Conservation (phyloP, 2,888 invertebrate species). For the Pyrrhosoma nymphula region DNA sequence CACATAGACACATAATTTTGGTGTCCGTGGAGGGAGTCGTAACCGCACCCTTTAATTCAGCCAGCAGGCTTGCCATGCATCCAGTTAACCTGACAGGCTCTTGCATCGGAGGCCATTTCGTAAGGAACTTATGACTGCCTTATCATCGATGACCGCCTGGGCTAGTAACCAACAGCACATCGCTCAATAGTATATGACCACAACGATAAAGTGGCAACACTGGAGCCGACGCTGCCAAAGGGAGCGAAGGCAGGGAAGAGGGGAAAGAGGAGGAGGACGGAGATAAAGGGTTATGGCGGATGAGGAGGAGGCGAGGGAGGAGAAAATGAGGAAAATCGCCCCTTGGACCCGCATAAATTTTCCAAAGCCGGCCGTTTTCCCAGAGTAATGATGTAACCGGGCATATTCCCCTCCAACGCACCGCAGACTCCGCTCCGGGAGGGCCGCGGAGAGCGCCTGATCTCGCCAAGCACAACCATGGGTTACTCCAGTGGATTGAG, state of each 20-base stretch:
- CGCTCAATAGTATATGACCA: neutral
- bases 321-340: slow-evolving; percentile 74
- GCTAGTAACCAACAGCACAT: neutral
- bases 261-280: slow-evolving; percentile 70
- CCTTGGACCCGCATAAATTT: slow-evolving; percentile 32
- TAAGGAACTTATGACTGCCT: neutral
- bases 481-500: neutral
- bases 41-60: neutral
- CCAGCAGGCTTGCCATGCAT: neutral
- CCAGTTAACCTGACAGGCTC: neutral
- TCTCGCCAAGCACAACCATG: neutral
- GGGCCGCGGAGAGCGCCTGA: neutral
- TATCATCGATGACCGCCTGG: slow-evolving; percentile 12
- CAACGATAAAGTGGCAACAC: neutral
- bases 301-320: slow-evolving; percentile 75
- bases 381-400: slow-evolving; percentile 13
- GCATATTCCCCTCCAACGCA: neutral
- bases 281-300: slow-evolving; percentile 73
- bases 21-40: neutral
- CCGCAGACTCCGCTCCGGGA: neutral
- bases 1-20: neutral
- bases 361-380: slow-evolving; percentile 32
- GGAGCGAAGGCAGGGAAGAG: slow-evolving; percentile 57
- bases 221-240: neutral
- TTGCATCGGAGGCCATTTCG: neutral